Conservation (phyloP, 1,140 invertebrate genomes). For the Achatina immaculata region DNA sequence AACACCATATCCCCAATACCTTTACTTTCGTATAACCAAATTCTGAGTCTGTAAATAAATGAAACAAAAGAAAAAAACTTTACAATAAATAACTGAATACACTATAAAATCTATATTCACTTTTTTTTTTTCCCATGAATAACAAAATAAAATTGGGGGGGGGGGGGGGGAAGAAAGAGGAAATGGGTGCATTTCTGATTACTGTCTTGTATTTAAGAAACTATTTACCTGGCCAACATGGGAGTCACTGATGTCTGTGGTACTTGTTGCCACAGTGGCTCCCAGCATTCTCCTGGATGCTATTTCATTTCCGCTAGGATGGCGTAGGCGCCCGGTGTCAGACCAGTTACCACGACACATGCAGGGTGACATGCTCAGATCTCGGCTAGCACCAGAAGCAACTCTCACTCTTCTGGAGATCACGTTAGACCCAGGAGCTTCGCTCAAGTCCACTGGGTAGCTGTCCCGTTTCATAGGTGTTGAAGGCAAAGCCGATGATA, state of each 20-base stretch:
- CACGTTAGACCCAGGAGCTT: not conserved
- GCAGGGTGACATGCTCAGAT: conserved; percentile 28
- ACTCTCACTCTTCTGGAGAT: conserved; percentile 7
- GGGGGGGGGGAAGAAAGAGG: no score
- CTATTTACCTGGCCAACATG: conserved; percentile 44
- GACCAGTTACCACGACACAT: conserved; percentile 1
- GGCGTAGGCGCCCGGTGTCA: conserved; percentile 1
- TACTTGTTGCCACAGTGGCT: conserved; percentile 68
- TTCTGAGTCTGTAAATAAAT: no score
- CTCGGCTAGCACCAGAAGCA: conserved; percentile 32
- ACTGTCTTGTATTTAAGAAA: no score
- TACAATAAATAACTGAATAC: no score
- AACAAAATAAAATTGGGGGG: no score
- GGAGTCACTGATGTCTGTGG: conserved; percentile 68
- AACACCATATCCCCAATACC: no score
- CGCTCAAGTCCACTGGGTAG: not conserved
- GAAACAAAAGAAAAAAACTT: no score
- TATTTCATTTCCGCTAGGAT: not conserved
- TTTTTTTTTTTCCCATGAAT: no score
- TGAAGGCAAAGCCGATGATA: not conserved
- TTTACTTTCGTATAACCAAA: no score
- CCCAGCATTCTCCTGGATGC: conserved; percentile 24
- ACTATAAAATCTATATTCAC: no score
- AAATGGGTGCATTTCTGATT: no score
- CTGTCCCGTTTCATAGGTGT: not conserved